Evolutionary conservation across 1,140 invertebrate species (phyloP).

Genomic region (Diploscapter pachys): DNA sequence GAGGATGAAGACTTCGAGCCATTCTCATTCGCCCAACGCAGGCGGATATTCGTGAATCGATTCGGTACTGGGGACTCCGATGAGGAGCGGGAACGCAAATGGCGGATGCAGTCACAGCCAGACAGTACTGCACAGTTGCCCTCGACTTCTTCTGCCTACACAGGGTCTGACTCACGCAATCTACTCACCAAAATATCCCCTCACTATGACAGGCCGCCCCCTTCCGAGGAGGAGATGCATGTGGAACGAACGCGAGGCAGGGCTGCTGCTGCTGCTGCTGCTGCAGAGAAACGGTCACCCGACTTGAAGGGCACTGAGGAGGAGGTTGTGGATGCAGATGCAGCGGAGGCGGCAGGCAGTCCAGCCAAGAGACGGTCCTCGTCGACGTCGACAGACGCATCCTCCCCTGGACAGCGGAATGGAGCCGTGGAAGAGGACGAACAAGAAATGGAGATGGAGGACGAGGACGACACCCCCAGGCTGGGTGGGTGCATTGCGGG

Average conservation of each 20-base stretch:
- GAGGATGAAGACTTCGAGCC: slow-evolving; percentile 8
- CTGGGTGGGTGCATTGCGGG: neutral
- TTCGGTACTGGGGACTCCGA: neutral
- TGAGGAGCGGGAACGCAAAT: slow-evolving; percentile 12
- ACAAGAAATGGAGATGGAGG: slow-evolving; percentile 6
- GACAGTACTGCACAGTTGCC: neutral
- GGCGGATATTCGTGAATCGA: slow-evolving; percentile 7
- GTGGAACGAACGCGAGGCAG: neutral
- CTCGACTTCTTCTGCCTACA: no score
- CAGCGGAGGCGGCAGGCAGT: neutral
- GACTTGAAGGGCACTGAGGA: slow-evolving; percentile 10
- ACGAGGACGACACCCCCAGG: neutral
- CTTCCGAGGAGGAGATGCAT: no score
- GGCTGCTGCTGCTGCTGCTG: neutral
- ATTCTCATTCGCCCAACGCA: neutral
- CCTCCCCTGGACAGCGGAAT: neutral
- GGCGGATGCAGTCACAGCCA: neutral
- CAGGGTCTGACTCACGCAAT: no score
- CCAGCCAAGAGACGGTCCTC: neutral
- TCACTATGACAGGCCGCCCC: no score
- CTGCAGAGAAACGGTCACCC: neutral
- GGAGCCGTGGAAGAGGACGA: neutral
- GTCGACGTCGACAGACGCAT: neutral
- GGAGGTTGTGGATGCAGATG: slow-evolving; percentile 13
- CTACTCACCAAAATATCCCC: no score